Percentiles rank a stretch among this genome's conserved stretches.
Conservation (phyloP, 1,140 invertebrate species). For the Magallana gigas region DNA sequence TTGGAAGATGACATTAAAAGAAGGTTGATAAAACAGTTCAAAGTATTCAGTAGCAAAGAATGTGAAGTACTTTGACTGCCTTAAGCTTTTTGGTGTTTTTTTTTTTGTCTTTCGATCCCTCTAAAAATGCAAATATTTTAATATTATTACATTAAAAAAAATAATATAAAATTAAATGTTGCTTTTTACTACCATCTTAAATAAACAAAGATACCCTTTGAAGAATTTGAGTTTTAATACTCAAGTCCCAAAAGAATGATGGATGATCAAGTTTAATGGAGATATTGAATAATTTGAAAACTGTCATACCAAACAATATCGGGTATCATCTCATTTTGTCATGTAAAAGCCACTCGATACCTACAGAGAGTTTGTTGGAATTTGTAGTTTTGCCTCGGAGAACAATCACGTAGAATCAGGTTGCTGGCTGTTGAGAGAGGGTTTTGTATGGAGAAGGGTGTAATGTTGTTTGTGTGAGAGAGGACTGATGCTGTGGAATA, state of each 20-base stretch:
- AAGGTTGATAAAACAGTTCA: no score
- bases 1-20: no score
- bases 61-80: no score
- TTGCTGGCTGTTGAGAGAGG: conserved; percentile 11
- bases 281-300: conserved; percentile 19
- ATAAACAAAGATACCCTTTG: no score
- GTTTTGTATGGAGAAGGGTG: not conserved
- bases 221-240: no score
- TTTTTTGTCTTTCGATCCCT: no score
- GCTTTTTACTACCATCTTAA: no score
- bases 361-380: conserved; percentile 20
- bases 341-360: not conserved
- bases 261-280: conserved; percentile 9
- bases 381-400: conserved; percentile 10
- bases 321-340: conserved; percentile 14
- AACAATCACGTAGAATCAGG: not conserved
- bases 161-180: no score
- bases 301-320: conserved; percentile 17
- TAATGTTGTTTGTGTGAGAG: conserved; percentile 3
- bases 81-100: no score
- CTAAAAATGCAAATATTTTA: no score
- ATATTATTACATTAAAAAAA: no score
- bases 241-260: not conserved
- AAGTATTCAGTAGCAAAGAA: no score
- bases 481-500: not conserved